These are phyloP conservation scores for Neogobius melanostomus DNA, from an alignment of 2,113 vertebrate genomes.

Conservation along the genomic window DNA sequence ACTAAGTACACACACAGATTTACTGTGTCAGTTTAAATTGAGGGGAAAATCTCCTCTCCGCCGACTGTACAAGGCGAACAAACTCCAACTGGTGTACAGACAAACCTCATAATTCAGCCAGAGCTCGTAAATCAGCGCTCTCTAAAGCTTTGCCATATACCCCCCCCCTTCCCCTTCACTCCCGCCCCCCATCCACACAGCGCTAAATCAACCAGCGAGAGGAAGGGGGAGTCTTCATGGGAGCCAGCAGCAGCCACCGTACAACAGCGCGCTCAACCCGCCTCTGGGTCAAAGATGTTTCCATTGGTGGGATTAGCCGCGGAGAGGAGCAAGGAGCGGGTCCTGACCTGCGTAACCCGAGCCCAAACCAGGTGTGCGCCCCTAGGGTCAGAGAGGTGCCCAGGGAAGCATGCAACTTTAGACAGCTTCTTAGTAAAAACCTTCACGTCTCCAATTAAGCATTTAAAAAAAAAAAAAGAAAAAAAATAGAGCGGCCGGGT, in stretches of 20 bases:
- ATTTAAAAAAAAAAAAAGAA: no score
- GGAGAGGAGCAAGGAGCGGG: constrained; percentile 79
- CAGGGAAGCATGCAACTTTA: constrained; percentile 76
- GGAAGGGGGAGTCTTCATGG: constrained; percentile 57
- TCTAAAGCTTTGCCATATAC: constrained; percentile 65
- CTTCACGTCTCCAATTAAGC: constrained; percentile 75
- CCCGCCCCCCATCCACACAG: constrained; percentile 70
- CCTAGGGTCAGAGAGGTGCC: constrained; percentile 83
- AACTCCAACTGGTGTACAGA: constrained; percentile 54
- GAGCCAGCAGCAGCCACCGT: no score
- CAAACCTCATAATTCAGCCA: constrained; percentile 72
- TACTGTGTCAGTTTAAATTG: constrained; percentile 36
- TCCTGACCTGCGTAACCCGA: constrained; percentile 95
- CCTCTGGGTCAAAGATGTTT: constrained; percentile 76
- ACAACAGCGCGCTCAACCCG: constrained; percentile 43
- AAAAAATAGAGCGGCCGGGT: no score
- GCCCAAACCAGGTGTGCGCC: constrained; percentile 94
- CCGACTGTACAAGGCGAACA: constrained; percentile 25
- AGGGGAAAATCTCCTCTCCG: constrained; percentile 8
- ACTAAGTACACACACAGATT: constrained; percentile 15
- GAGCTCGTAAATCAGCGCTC: constrained; percentile 72
- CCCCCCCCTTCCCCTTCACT: constrained; percentile 23
- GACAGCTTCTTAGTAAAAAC: constrained; percentile 73
- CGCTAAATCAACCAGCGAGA: constrained; percentile 74
- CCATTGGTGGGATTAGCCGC: constrained; percentile 77